Percentiles rank a stretch among this genome's conserved stretches.
phyloP scores from a whole-genome alignment of 2,797 vertebrate genomes.

The Novumbra hubbsi region DNA sequence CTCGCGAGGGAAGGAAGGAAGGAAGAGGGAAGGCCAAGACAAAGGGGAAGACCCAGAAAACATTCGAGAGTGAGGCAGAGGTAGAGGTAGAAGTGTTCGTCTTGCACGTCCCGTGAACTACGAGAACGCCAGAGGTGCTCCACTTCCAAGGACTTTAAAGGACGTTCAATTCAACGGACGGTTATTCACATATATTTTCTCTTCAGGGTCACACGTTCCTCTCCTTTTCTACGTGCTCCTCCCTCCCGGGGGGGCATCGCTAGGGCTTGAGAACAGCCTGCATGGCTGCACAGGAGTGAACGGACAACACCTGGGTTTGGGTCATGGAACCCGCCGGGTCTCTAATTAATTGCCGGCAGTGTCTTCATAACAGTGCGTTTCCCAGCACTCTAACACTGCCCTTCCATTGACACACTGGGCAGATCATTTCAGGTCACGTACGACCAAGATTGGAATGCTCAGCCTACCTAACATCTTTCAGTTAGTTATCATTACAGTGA shows the following conservation, averaged over 20 bases:
- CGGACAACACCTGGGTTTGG: constrained; percentile 33
- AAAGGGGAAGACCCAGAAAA: not conserved
- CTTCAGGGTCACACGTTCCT: constrained; percentile 1
- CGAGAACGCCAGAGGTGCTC: not conserved
- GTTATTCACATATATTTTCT: constrained; percentile 41
- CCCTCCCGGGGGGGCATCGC: not conserved
- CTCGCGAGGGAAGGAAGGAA: not conserved
- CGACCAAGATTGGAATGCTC: not conserved
- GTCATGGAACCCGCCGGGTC: constrained; percentile 57
- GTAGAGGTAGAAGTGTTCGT: not conserved
- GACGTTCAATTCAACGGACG: no score
- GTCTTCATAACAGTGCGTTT: constrained; percentile 62
- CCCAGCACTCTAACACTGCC: constrained; percentile 53
- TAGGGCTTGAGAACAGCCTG: constrained; percentile 23
- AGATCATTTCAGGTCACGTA: constrained; percentile 39
- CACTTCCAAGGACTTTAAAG: constrained; percentile 31
- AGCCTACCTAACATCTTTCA: not conserved
- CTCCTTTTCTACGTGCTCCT: not conserved
- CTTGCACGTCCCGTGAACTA: not conserved
- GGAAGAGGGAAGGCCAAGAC: not conserved
- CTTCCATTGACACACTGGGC: constrained; percentile 65
- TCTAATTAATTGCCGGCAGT: constrained; percentile 62
- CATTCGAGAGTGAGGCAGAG: not conserved
- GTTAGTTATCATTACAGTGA: not conserved
- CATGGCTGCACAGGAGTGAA: constrained; percentile 22